Conservation (phyloP, 2,888 invertebrate species). For the Oeneis ivallda region DNA sequence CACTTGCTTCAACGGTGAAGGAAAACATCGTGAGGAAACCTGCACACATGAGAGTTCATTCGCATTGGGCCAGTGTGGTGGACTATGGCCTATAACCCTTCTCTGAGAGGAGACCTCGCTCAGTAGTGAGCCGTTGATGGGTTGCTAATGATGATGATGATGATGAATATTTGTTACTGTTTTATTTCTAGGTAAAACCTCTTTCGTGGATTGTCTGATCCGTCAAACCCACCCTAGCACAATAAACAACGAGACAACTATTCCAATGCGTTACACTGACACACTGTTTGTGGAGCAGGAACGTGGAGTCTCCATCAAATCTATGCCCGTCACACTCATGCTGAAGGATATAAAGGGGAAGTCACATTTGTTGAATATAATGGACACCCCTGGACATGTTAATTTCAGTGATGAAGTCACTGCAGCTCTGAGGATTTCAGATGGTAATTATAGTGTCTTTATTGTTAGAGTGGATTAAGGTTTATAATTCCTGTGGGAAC, state of each 20-base stretch:
- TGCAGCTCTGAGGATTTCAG: constrained; percentile 94
- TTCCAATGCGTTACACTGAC: constrained; percentile 95
- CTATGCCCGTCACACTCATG: constrained; percentile 96
- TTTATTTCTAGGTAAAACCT: constrained; percentile 87
- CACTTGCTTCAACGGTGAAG: too few species aligned
- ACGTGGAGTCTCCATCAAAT: constrained; percentile 97
- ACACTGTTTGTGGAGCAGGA: constrained; percentile 98
- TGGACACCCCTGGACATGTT: constrained; percentile 99
- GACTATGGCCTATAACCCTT: too few species aligned
- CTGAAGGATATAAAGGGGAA: constrained; percentile 97
- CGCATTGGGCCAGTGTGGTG: too few species aligned
- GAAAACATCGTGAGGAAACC: too few species aligned
- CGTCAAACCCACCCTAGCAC: constrained; percentile 98
- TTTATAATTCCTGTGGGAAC: too few species aligned
- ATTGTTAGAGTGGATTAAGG: too few species aligned
- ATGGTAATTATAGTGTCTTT: constrained; percentile 66
- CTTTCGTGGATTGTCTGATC: constrained; percentile 97
- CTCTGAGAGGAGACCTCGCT: too few species aligned
- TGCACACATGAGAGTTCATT: too few species aligned
- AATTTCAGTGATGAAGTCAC: constrained; percentile 99
- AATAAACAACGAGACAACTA: constrained; percentile 86
- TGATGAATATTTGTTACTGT: too few species aligned
- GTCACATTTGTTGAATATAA: constrained; percentile 97
- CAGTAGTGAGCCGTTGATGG: too few species aligned
- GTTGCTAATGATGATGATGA: too few species aligned